Percentiles rank a stretch among this genome's conserved stretches.
Evolutionary conservation across 2,113 vertebrate genomes (phyloP).

Genomic region (Archocentrus centrarchus): DNA sequence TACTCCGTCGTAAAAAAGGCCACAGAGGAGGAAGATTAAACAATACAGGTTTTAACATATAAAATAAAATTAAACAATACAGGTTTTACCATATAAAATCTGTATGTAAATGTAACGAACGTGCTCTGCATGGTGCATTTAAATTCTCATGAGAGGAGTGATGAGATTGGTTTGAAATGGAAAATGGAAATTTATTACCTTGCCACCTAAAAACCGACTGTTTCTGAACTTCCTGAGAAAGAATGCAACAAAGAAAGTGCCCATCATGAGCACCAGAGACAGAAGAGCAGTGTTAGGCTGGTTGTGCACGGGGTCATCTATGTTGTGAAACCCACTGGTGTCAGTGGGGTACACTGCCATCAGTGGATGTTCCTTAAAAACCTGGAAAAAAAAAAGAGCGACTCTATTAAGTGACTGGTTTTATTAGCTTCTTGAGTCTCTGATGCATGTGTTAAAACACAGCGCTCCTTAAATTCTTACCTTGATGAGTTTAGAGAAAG

Average conservation of each 20-base stretch:
- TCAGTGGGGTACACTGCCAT: slow-evolving; percentile 86
- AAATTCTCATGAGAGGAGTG: not conserved
- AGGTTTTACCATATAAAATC: not conserved
- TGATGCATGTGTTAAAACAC: not conserved
- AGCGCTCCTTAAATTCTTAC: slow-evolving; percentile 69
- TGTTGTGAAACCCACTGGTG: not conserved
- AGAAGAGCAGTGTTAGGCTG: slow-evolving; percentile 97
- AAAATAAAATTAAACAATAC: not conserved
- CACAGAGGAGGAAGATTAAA: not conserved
- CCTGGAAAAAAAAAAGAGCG: slow-evolving; percentile 73
- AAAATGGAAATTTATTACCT: slow-evolving; percentile 77
- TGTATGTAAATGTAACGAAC: not conserved
- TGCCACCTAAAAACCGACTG: slow-evolving; percentile 96
- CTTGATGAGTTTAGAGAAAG: slow-evolving; percentile 95
- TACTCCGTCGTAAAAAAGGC: no score
- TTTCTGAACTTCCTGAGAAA: slow-evolving; percentile 98
- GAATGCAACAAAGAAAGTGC: slow-evolving; percentile 97
- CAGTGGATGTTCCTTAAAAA: slow-evolving; percentile 94
- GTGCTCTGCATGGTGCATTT: not conserved
- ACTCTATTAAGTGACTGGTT: not conserved
- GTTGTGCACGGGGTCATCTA: slow-evolving; percentile 72
- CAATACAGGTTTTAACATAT: not conserved
- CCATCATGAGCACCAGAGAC: slow-evolving; percentile 96
- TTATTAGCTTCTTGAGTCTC: not conserved
- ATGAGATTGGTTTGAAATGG: not conserved